These are phyloP conservation scores for Agonopterix heracliana DNA, from an alignment of 2,888 invertebrate genomes.

Conservation along the genomic window DNA sequence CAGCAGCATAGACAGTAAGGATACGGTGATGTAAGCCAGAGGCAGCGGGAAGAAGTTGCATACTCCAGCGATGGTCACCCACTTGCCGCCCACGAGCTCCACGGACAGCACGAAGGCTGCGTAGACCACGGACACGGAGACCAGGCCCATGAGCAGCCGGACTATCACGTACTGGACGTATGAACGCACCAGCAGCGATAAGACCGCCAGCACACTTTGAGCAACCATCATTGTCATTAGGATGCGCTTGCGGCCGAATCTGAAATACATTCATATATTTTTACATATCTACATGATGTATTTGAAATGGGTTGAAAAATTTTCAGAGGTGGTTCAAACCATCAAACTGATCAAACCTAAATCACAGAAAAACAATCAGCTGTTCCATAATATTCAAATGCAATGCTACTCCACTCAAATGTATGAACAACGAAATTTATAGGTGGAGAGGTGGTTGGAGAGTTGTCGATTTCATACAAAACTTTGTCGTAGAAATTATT, in stretches of 20 bases:
- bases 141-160: constrained; percentile 82
- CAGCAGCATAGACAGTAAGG: constrained; percentile 81
- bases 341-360: no score
- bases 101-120: constrained; percentile 87
- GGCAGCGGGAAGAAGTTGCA: constrained; percentile 88
- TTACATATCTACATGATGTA: no score
- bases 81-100: constrained; percentile 86
- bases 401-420: no score
- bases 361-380: no score
- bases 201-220: constrained; percentile 80
- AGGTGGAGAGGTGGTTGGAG: no score
- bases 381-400: no score
- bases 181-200: constrained; percentile 82
- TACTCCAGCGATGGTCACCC: constrained; percentile 87
- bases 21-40: constrained; percentile 83
- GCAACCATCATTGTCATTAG: constrained; percentile 82
- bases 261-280: constrained; percentile 38
- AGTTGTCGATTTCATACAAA: no score
- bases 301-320: no score
- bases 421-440: no score
- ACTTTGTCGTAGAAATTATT: no score
- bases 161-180: constrained; percentile 82
- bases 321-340: no score
- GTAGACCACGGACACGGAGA: constrained; percentile 88
- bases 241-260: constrained; percentile 85